Evolutionary conservation across 1,140 invertebrate species (phyloP).

Genomic region (Scaptomyza pallida): DNA sequence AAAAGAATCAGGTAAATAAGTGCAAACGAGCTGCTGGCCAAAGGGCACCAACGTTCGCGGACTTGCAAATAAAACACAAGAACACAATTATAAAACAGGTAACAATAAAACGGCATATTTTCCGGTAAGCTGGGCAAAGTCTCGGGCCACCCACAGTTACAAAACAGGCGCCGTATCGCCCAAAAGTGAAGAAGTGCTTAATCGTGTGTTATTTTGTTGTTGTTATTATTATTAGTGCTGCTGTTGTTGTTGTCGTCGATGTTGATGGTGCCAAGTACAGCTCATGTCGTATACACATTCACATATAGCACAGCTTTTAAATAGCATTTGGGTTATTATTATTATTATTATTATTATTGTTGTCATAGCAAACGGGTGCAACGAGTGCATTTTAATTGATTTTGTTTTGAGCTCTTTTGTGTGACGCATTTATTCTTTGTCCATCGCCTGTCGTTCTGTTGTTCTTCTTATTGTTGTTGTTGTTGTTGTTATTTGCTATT

Average conservation of each 20-base stretch:
- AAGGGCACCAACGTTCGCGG: background rate
- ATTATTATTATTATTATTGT: conserved; percentile 20
- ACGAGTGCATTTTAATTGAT: conserved; percentile 55
- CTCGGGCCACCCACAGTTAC: conserved; percentile 50
- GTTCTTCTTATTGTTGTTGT: no score
- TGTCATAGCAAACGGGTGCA: conserved; percentile 19
- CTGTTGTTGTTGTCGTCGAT: conserved; percentile 24
- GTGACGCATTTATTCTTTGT: conserved; percentile 40
- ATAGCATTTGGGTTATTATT: no score
- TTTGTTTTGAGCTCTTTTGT: conserved; percentile 44
- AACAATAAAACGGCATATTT: conserved; percentile 23
- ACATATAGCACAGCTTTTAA: background rate
- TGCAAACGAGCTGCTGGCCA: conserved; percentile 7
- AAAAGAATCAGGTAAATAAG: conserved; percentile 19
- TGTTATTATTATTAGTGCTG: conserved; percentile 13
- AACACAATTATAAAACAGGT: conserved; percentile 21
- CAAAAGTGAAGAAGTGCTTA: conserved; percentile 19
- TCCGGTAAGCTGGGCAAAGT: conserved; percentile 17
- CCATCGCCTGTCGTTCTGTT: background rate
- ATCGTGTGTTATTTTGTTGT: background rate
- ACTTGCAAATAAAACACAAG: background rate
- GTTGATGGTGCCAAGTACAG: conserved; percentile 22
- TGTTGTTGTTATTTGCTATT: conserved; percentile 30
- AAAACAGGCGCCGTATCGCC: conserved; percentile 52
- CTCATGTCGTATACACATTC: background rate